phyloP scores from a whole-genome alignment of 2,888 invertebrate species.

The Dolomedes plantarius region DNA sequence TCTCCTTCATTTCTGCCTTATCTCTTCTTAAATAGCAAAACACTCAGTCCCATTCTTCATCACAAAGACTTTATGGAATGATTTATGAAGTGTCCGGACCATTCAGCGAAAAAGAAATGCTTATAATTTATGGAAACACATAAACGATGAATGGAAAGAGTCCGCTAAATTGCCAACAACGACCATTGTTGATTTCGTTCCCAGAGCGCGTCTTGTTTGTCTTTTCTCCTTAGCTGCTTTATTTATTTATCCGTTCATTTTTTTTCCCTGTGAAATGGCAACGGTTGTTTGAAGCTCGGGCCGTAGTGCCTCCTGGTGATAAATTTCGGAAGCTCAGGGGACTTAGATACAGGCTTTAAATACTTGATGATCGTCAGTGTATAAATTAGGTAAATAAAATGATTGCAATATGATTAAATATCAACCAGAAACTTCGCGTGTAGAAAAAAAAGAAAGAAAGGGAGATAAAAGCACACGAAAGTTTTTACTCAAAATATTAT shows the following conservation, averaged over 20 bases:
- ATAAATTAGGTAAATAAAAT: too few species aligned
- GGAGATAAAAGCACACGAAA: too few species aligned
- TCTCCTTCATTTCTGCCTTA: not conserved
- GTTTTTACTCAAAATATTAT: too few species aligned
- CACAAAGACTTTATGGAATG: conserved; percentile 54
- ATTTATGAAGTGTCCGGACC: conserved; percentile 58
- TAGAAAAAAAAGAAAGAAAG: too few species aligned
- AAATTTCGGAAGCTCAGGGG: not conserved
- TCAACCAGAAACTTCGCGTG: too few species aligned
- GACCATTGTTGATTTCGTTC: conserved; percentile 49
- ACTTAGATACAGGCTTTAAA: too few species aligned
- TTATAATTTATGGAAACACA: conserved; percentile 67
- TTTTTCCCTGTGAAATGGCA: conserved; percentile 34
- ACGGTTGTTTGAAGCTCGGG: not conserved
- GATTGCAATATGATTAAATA: too few species aligned
- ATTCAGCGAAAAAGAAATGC: conserved; percentile 51
- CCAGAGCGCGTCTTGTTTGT: conserved; percentile 36
- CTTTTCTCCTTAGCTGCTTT: conserved; percentile 20
- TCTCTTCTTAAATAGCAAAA: conserved; percentile 38
- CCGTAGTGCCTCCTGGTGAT: not conserved
- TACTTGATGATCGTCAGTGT: too few species aligned
- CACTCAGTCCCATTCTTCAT: conserved; percentile 31
- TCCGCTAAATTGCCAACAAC: conserved; percentile 52
- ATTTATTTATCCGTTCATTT: conserved; percentile 1
- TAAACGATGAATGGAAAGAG: conserved; percentile 55